phyloP scores from a whole-genome alignment of 2,113 vertebrate genomes.

The Chaetodon trifascialis region DNA sequence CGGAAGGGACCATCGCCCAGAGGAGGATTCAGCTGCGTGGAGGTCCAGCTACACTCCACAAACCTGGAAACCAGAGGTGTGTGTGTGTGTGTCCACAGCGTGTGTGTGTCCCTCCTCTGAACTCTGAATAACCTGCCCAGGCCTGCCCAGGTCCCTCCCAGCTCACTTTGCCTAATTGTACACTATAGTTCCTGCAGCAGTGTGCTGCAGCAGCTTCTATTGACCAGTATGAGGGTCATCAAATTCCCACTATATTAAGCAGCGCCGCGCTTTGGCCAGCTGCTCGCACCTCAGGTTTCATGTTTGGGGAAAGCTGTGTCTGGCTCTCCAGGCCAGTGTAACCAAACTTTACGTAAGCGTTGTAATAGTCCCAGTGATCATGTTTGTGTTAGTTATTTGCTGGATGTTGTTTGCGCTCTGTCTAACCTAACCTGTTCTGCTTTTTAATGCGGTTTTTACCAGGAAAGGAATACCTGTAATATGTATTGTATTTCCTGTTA shows the following conservation, averaged over 20 bases:
- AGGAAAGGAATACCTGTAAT: neutral
- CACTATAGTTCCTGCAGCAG: constrained; percentile 21
- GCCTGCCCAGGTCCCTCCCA: constrained; percentile 40
- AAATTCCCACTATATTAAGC: constrained; percentile 59
- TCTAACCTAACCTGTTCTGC: neutral
- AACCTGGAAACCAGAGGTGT: constrained; percentile 79
- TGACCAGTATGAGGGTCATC: constrained; percentile 32
- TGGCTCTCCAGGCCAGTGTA: neutral
- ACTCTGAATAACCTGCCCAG: constrained; percentile 49
- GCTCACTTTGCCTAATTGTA: constrained; percentile 30
- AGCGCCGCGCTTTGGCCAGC: constrained; percentile 15
- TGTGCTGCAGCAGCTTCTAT: constrained; percentile 20
- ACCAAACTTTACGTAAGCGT: neutral
- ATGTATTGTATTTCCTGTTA: neutral
- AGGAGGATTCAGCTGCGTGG: constrained; percentile 49
- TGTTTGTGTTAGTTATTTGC: neutral
- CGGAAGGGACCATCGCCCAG: neutral
- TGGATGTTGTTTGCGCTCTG: neutral
- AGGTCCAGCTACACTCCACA: constrained; percentile 45
- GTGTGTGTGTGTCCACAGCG: neutral
- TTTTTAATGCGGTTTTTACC: neutral
- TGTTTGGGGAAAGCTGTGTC: constrained; percentile 8
- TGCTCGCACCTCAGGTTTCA: constrained; percentile 49
- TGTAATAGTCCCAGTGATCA: neutral
- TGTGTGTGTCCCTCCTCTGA: constrained; percentile 30